A percentile compares a stretch with the other conserved stretches of the same genome.
Conservation (phyloP, 2,888 invertebrate genomes). For the Drosophila colorata region DNA sequence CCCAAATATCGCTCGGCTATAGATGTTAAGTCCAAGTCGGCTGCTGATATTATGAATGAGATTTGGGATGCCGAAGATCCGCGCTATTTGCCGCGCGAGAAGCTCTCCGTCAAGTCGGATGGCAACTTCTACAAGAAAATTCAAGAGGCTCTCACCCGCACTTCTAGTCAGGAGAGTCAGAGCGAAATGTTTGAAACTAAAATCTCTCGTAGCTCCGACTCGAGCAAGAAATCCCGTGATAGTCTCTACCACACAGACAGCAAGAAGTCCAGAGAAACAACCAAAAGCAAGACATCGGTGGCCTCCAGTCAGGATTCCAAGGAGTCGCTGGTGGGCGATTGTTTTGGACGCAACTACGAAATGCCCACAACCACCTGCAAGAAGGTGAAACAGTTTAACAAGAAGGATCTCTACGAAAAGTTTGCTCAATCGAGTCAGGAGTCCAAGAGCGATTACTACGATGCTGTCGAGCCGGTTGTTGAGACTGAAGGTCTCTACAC, state of each 20-base stretch:
- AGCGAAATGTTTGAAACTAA: slow-evolving; percentile 90
- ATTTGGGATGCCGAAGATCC: slow-evolving; percentile 92
- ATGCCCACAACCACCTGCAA: slow-evolving; percentile 86
- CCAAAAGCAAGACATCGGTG: slow-evolving; percentile 88
- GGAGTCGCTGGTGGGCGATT: slow-evolving; percentile 86
- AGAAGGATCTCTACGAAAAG: slow-evolving; percentile 86
- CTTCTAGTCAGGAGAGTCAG: slow-evolving; percentile 90
- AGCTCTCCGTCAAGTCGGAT: slow-evolving; percentile 90
- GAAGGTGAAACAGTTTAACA: slow-evolving; percentile 82
- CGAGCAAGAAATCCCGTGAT: slow-evolving; percentile 88
- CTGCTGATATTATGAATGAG: slow-evolving; percentile 90
- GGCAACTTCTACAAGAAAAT: slow-evolving; percentile 90
- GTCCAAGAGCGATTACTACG: slow-evolving; percentile 90
- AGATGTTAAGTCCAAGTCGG: slow-evolving; percentile 89
- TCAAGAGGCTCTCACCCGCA: slow-evolving; percentile 88
- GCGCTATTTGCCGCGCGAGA: slow-evolving; percentile 90
- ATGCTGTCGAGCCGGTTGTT: slow-evolving; percentile 86
- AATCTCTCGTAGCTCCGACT: slow-evolving; percentile 88
- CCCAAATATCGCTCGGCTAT: slow-evolving; percentile 87
- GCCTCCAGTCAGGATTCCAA: slow-evolving; percentile 89
- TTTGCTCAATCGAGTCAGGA: slow-evolving; percentile 88
- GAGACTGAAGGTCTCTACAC: slow-evolving; percentile 62
- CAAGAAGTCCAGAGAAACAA: slow-evolving; percentile 88
- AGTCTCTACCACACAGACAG: slow-evolving; percentile 89
- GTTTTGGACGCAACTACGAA: slow-evolving; percentile 86